These are phyloP conservation scores for Stictonetta naevosa DNA, from an alignment of 2,113 vertebrate species.

Conservation along the genomic window DNA sequence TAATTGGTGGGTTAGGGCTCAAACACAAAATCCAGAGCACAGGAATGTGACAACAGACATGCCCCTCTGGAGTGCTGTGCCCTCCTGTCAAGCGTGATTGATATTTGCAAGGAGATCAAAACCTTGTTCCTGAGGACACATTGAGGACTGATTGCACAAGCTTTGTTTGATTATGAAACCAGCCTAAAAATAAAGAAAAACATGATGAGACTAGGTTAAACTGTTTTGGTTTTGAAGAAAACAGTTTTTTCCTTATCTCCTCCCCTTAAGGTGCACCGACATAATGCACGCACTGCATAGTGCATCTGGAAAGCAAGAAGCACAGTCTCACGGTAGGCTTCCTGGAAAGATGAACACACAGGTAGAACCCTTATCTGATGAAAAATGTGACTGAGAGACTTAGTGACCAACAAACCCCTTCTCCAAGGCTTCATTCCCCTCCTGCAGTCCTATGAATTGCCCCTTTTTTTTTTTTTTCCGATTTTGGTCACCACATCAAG, in stretches of 20 bases:
- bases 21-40: background rate
- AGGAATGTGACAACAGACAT: background rate
- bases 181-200: background rate
- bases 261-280: background rate
- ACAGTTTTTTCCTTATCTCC: background rate
- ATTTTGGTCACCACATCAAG: background rate
- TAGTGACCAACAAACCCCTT: background rate
- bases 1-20: background rate
- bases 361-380: background rate
- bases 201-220: background rate
- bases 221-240: background rate
- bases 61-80: background rate
- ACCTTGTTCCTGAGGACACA: background rate
- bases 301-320: background rate
- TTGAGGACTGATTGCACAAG: background rate
- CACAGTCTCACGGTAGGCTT: background rate
- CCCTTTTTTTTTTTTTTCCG: background rate
- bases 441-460: background rate
- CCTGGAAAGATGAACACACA: background rate
- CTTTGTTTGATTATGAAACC: constrained; percentile 12
- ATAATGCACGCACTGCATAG: background rate
- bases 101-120: background rate
- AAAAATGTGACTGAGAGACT: background rate
- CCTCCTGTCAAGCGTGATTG: background rate
- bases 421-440: background rate